phyloP scores from a whole-genome alignment of 2,113 vertebrate genomes.

The Cyprinodon brontotheroides region DNA sequence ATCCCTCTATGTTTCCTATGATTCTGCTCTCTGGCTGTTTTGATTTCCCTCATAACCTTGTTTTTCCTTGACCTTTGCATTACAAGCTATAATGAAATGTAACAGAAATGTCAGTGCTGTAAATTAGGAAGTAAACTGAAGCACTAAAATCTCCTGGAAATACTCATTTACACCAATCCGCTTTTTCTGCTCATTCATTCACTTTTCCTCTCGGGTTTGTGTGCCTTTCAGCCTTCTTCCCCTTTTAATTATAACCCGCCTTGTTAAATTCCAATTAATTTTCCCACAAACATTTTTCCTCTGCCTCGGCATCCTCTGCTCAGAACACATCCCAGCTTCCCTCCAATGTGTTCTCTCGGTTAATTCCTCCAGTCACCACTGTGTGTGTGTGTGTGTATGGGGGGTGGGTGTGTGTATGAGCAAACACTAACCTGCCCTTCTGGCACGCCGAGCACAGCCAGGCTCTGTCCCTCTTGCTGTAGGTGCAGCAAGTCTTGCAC shows the following conservation, averaged over 20 bases:
- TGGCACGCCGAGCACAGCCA: slow-evolving; percentile 94
- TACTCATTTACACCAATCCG: slow-evolving; percentile 20
- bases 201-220: slow-evolving; percentile 39
- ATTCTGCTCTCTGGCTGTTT: not conserved
- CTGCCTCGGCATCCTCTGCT: slow-evolving; percentile 18
- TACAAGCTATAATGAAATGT: not conserved
- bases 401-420: not conserved
- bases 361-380: slow-evolving; percentile 32
- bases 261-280: slow-evolving; percentile 14
- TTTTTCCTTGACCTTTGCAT: not conserved
- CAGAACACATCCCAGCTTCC: slow-evolving; percentile 28
- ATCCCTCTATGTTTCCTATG: not conserved
- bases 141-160: not conserved
- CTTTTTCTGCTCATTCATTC: slow-evolving; percentile 33
- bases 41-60: not conserved
- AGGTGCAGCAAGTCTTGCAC: slow-evolving; percentile 93
- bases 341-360: slow-evolving; percentile 20
- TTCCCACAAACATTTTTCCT: slow-evolving; percentile 3
- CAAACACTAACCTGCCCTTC: slow-evolving; percentile 88
- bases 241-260: not conserved
- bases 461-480: slow-evolving; percentile 86
- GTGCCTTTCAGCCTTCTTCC: slow-evolving; percentile 17
- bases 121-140: not conserved
- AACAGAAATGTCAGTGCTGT: not conserved
- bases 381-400: slow-evolving; percentile 2